Evolutionary conservation across 2,888 invertebrate species (phyloP), one percentile per base, ranked within the genome.

Genomic region (Molanna angustata): DNA sequence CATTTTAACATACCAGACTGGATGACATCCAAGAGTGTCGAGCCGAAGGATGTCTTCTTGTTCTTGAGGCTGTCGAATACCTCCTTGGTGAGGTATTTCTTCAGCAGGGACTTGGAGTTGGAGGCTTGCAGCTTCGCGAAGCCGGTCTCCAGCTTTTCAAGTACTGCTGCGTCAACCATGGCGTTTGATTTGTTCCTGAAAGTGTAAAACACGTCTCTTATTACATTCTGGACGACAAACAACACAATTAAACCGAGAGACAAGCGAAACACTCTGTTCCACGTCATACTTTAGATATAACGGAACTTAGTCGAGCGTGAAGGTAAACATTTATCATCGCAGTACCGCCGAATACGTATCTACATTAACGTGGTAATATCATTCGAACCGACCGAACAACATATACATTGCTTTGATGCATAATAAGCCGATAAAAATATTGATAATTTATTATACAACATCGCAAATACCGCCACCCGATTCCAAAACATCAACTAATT

Each of bases 91-190:
- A 95, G 84, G 80, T 90, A 90, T 76, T 96, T 96, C 84, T 96
- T 97, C 80, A 97, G 80, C 74, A 98, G 83, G 57, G 95, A 96
- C 78, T 95, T 93, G 73, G 94, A 95, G 76, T 94, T 90, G 59
- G 92, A 90, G 64, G 80, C 86, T 65, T 84, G 82, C 67, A 94
- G 81, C 79, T 92, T 94, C 82, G 85, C 83, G 80, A 81, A 94
- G 67, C 91, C 93, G 72, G 89, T 85, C 77, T 94, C 94, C 78
- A 94, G 80, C 79, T 94, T 94, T 73, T 93, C 89, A 70, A 91
- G 75, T 69, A 88, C 88, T 74, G 87, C 91, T 69, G 90, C 88
- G 80, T 94, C 94, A 79, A 92, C 92, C 93, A 93, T 93, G 72
- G 79, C 78, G 80, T 82, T 82, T 78, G 82, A 79, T 76, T 82